Evolutionary conservation across 1,140 invertebrate species (phyloP).

Genomic region (Globodera ellingtonae): DNA sequence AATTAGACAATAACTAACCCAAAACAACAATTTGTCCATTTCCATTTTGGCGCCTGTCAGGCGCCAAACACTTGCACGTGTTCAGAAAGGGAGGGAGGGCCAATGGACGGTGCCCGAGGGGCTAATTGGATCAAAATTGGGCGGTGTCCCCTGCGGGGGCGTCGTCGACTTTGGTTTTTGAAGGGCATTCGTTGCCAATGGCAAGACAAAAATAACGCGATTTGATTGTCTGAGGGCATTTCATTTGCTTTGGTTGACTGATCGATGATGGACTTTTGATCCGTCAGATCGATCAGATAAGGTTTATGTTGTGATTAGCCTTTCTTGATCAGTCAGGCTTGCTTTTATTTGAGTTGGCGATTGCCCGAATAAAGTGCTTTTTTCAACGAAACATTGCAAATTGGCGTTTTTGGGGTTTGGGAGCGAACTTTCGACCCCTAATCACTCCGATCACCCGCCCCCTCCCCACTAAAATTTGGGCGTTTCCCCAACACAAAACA

Average conservation of each 20-base stretch:
- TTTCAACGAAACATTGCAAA: background rate
- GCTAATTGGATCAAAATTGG: constrained; percentile 12
- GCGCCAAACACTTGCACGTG: background rate
- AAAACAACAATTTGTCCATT: too few relatives aligned
- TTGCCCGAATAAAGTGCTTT: too few relatives aligned
- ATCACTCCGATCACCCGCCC: too few relatives aligned
- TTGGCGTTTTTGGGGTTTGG: background rate
- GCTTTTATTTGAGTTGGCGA: too few relatives aligned
- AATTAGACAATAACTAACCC: too few relatives aligned
- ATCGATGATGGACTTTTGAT: too few relatives aligned
- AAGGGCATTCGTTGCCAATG: background rate
- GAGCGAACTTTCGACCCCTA: background rate
- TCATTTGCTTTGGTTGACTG: too few relatives aligned
- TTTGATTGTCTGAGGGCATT: too few relatives aligned
- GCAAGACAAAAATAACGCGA: background rate
- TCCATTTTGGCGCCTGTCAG: too few relatives aligned
- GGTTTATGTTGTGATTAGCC: too few relatives aligned
- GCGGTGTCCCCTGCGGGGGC: constrained; percentile 1
- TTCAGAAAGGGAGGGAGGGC: background rate
- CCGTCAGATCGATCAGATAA: too few relatives aligned
- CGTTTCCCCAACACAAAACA: background rate
- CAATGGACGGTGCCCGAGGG: background rate
- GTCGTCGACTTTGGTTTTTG: background rate
- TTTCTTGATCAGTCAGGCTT: too few relatives aligned
- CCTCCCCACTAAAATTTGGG: background rate